phyloP scores from a whole-genome alignment of 2,797 vertebrate species.

The Galago senegalensis region DNA sequence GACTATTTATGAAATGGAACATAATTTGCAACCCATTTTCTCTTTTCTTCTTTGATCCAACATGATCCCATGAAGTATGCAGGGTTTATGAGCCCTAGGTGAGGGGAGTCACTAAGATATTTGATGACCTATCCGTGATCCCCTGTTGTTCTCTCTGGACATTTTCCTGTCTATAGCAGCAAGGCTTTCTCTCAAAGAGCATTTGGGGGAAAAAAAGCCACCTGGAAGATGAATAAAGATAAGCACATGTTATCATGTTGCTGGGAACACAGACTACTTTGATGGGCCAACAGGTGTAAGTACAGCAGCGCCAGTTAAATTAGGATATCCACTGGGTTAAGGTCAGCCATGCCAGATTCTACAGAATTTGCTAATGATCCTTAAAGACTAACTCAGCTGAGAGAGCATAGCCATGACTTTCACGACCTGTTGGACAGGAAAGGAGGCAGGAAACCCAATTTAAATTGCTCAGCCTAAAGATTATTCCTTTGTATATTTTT shows the following conservation, averaged over 20 bases:
- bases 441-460: background rate
- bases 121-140: background rate
- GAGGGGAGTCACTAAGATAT: background rate
- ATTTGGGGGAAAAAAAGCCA: slow-evolving; percentile 11
- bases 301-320: slow-evolving; percentile 32
- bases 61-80: background rate
- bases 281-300: background rate
- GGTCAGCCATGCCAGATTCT: background rate
- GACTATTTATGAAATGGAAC: slow-evolving; percentile 11
- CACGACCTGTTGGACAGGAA: background rate
- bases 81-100: background rate
- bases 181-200: background rate
- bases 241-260: background rate
- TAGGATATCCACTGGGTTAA: background rate
- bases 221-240: background rate
- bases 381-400: background rate
- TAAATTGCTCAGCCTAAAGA: slow-evolving; percentile 5
- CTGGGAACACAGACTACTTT: background rate
- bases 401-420: background rate
- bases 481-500: background rate
- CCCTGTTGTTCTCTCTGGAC: background rate
- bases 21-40: slow-evolving; percentile 20
- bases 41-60: background rate
- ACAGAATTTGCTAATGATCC: background rate
- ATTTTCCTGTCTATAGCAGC: background rate